A percentile compares a stretch with the other conserved stretches of the same genome.
Conservation (phyloP, 2,888 invertebrate species). For the Mylabris sibirica region DNA sequence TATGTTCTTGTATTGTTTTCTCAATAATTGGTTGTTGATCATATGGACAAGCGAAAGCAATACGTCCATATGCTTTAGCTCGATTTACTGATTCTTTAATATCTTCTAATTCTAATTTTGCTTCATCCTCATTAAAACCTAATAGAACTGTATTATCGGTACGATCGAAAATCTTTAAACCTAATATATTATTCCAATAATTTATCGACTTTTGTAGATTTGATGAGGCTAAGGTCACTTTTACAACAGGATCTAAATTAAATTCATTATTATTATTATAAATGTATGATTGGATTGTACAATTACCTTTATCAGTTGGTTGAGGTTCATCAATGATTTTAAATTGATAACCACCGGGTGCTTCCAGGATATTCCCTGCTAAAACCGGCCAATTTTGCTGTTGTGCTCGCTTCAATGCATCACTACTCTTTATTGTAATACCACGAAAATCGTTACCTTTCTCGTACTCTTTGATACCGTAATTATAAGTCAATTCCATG, state of each 20-base stretch:
- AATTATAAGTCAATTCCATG: constrained; percentile 96
- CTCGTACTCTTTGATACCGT: constrained; percentile 87
- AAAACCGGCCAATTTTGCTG: constrained; percentile 75
- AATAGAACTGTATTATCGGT: constrained; percentile 69
- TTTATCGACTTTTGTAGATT: constrained; percentile 77
- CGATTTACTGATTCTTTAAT: constrained; percentile 77
- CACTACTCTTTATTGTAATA: constrained; percentile 82
- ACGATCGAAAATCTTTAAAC: constrained; percentile 74
- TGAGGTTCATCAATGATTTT: constrained; percentile 77
- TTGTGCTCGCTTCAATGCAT: constrained; percentile 76
- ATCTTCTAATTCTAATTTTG: constrained; percentile 78
- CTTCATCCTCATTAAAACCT: constrained; percentile 77
- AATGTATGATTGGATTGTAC: constrained; percentile 15
- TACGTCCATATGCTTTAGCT: constrained; percentile 91
- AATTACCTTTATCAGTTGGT: constrained; percentile 69
- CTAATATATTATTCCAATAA: constrained; percentile 85
- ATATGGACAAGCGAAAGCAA: constrained; percentile 90
- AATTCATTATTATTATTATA: constrained; percentile 17
- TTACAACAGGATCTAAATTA: constrained; percentile 76
- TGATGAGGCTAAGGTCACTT: constrained; percentile 81
- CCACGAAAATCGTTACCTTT: constrained; percentile 92
- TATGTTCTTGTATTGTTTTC: constrained; percentile 72
- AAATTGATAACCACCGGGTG: constrained; percentile 94
- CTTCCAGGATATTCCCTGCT: constrained; percentile 72
- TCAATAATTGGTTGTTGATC: constrained; percentile 80